Base-by-base conservation (phyloP, 2,888 invertebrate genomes). In the Drosophila neotestacea region DNA sequence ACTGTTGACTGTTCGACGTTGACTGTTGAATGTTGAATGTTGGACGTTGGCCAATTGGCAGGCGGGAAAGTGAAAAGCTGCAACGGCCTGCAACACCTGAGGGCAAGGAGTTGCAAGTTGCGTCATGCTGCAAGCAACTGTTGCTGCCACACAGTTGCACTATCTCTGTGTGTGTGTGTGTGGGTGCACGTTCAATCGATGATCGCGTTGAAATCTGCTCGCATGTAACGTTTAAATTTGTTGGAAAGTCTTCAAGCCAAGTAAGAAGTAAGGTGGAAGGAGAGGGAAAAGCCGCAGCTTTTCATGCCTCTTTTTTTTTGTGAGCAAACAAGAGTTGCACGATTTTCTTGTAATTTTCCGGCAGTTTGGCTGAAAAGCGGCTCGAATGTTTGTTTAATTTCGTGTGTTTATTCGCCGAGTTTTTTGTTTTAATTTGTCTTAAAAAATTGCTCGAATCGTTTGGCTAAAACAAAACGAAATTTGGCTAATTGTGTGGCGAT, bases 301-400 rank as follows among this genome's bases (percentile, higher is more conserved):
- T 84, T 87, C 79, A 78, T 75, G 85, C 77, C 84, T 55, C 56
- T 72, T 84, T 80, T 63, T 72, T 84, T 80, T n/a, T n/a, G n/a
- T 73, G 69, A 84, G 88, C 80, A 76, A 87, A 89, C 85, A 78
- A 87, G 89, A 87, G 73, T 82, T 90, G 90, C 90, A 90, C 90
- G 90, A 90, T 91, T 90, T 91, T 90, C 91, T 90, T 90, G 90
- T 90, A 90, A 90, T 90, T 90, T 91, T 90, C 90, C 89, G 74
- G 80, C 73, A 86, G 84, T 71, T 81, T 81, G 70, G 72, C 63
- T 70, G 74, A 9, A 36, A 47, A 13, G 82, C 69, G 75, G 63
- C 68, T 89, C 68, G 38, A 81, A 89, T 89, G 89, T 85, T 89
- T 85, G 88, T 89, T 85, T 89, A 85, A 85, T 85, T 89, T 89